Evolutionary conservation across 1,140 invertebrate species (phyloP), one percentile per base, ranked within the genome.

Genomic region (Rhopalosiphum maidis): DNA sequence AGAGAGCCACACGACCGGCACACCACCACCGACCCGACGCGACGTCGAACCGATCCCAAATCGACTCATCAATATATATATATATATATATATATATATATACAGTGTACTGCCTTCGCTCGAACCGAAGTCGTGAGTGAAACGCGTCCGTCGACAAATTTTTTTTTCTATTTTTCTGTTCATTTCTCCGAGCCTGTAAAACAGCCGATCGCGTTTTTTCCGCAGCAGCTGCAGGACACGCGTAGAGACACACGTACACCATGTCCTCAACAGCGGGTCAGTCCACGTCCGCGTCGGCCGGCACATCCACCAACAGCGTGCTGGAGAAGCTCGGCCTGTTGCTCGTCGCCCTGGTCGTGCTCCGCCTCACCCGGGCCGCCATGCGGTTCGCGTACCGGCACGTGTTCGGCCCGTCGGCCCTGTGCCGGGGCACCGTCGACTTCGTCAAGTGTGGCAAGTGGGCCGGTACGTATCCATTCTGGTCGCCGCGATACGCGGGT

Each of bases 391-490:
- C 37, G 22, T 90, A 90, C 54, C 21, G 23, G 11, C 51, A 89
- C 88, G 35, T 89, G 9, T 23, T 89, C 51, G 88, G 88, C 35
- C 88, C 89, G 89, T 90, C 55, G 23, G 54, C 37, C 51, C 22
- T 90, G 22, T 90, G 54, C 89, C 11, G 37, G 9, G 55, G 89
- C 54, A 41, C 9, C 54, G 55, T 90, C 25, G 37, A 90, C 41
- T 90, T 90, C 37, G 23, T 21, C 89, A 90, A 90, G 37, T 90
- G 89, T 41, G 89, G 89, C 22, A 90, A 90, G 60, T 90, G 89
- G 89, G 89, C 89, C 54, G 89, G 89, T 90, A 68, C 37, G 89
- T 90, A 90, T 46, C 83, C 22, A 41, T 85, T n/a, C 60, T 2
- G 15, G 60, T 35, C 60, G 21, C 30, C 30, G 60, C 60, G 9